Base-by-base conservation (phyloP, 2,797 vertebrate species). In the Xerus rutilus region DNA sequence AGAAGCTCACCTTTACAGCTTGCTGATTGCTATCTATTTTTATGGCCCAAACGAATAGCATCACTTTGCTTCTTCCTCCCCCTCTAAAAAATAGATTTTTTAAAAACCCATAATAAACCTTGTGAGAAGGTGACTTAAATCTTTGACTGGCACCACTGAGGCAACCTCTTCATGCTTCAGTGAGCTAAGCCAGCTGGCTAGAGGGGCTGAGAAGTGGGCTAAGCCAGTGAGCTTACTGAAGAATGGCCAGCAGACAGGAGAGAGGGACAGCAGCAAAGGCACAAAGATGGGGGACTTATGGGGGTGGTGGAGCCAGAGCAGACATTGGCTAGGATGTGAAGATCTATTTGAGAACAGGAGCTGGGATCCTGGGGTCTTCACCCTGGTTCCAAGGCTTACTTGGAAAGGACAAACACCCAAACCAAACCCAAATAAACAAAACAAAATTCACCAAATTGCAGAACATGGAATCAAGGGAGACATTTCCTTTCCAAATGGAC, bases 131-230 rank as follows among this genome's bases (percentile, higher is more conserved):
- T 95, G 96, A 96, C 97, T 98, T 79, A 86, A 94, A 96, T 96
- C 98, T 98, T 96, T 98, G 97, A 97, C 96, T 97, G 97, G 96
- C 97, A 98, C 95, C 70, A 95, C 17, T 72, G 45, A 95, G 82
- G 93, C 35, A 52, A 97, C 96, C 91, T 96, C 91, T 98, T 91
- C 52, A 62, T 98, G 97, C 96, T 98, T 95, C 94, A 89, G 86
- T n/a, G 69, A 90, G 78, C 91, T 98, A 49, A 98, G 97, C 97
- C 98, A 98, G 98, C 96, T 98, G 96, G 97, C 95, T 96, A 93
- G 96, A 97, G 84, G 96, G 93, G 64, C 97, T 87, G 95, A 98
- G 95, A 98, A 97, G 97, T 97, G 96, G 97, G 95, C 96, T 97
- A 97, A 98, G 86, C 96, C 97, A 95, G 95, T 94, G 93, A 97